These are phyloP conservation scores for Dicentrarchus labrax DNA, from an alignment of 2,113 vertebrate genomes.

Conservation along the genomic window DNA sequence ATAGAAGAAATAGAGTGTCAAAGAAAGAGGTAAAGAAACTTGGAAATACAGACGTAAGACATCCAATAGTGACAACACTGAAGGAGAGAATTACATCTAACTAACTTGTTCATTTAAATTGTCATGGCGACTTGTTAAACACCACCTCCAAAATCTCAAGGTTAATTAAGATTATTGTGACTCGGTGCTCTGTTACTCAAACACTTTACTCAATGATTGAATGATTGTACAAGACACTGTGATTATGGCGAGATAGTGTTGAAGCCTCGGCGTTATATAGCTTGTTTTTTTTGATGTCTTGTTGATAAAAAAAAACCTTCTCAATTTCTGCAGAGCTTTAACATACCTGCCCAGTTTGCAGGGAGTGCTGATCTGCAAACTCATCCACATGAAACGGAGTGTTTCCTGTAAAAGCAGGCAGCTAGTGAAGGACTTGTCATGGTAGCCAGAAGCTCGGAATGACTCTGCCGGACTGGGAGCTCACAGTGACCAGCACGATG, in stretches of 20 bases:
- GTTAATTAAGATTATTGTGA: conserved; percentile 49
- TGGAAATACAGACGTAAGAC: neutral
- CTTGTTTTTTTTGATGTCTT: neutral
- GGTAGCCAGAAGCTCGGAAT: too few relatives aligned
- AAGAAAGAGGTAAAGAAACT: neutral
- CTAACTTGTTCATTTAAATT: conserved; percentile 26
- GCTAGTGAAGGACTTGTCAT: too few relatives aligned
- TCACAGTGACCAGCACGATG: too few relatives aligned
- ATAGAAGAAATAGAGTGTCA: neutral
- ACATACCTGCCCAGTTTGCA: neutral
- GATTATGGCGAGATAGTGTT: neutral
- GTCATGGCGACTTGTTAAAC: conserved; percentile 11
- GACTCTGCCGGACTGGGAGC: too few relatives aligned
- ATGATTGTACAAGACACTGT: neutral
- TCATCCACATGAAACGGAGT: too few relatives aligned
- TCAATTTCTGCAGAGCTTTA: neutral
- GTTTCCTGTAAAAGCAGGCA: too few relatives aligned
- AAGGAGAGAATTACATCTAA: conserved; percentile 27
- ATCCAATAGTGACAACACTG: conserved; percentile 2
- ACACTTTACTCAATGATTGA: conserved; percentile 13
- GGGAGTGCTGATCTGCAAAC: neutral
- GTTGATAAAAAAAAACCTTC: neutral
- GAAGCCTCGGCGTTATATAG: neutral
- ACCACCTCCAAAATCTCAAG: conserved; percentile 20
- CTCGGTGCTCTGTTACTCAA: conserved; percentile 10